phyloP scores from a whole-genome alignment of 2,113 vertebrate species.

The Crotalus viridis region DNA sequence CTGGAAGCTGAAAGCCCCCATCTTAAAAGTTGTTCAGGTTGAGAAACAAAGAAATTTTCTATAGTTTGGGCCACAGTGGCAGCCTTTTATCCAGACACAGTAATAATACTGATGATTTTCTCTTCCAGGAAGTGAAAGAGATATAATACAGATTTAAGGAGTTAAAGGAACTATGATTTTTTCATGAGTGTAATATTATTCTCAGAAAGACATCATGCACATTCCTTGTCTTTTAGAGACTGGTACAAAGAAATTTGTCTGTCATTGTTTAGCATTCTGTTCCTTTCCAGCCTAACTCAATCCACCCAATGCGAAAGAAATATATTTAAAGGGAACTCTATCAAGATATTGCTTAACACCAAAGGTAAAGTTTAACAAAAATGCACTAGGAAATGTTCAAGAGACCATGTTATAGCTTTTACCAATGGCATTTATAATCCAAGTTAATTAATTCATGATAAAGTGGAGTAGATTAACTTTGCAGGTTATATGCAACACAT shows the following conservation, averaged over 20 bases:
- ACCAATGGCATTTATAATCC: constrained; percentile 55
- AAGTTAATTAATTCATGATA: constrained; percentile 46
- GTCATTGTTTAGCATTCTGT: constrained; percentile 58
- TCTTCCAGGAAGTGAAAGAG: not conserved
- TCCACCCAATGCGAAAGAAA: constrained; percentile 73
- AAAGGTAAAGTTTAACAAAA: constrained; percentile 75
- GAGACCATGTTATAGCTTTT: constrained; percentile 65
- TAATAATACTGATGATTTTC: not conserved
- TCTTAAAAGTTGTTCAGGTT: not conserved
- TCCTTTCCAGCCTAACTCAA: not conserved
- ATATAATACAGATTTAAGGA: not conserved
- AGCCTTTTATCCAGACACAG: not conserved
- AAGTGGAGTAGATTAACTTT: constrained; percentile 65
- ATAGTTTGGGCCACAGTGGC: not conserved
- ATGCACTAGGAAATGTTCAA: constrained; percentile 70
- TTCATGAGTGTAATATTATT: not conserved
- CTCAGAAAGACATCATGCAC: not conserved
- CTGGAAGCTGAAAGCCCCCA: not conserved
- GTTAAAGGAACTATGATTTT: not conserved
- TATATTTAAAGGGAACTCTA: constrained; percentile 61
- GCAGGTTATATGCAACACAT: constrained; percentile 62
- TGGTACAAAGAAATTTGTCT: constrained; percentile 24
- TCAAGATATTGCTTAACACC: constrained; percentile 74
- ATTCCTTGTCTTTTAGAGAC: not conserved
- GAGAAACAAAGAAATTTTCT: not conserved